Evolutionary conservation across 2,888 invertebrate species (phyloP), one percentile per base, ranked within the genome.

Genomic region (Coecobrya sp.): DNA sequence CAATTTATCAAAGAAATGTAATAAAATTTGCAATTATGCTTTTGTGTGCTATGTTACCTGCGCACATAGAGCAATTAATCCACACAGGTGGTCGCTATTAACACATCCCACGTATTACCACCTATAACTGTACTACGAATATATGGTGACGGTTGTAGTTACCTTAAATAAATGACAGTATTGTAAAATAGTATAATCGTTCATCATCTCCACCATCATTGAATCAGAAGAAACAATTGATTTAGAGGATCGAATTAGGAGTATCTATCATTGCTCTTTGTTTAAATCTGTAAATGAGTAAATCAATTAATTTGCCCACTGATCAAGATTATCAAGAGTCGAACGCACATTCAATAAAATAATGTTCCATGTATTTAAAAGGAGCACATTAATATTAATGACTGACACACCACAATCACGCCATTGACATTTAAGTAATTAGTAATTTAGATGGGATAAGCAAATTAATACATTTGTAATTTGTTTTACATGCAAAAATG

Each of bases 391-490:
- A 10, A 62, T 19, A 22, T 62, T 25, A 62, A 62, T 62, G 62
- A 11, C 62, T 22, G 3, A 62, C 62, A 8, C 62, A 8, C 22
- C 62, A 10, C 36, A 36, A 36, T 2, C 3, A 7, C 1, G 25
- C 1, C 19, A 36, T 3, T 70, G 70, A 70, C 70, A 70, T 36
- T 36, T 68, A 13, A 70, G 36, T 70, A 36, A 70, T 70, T 70
- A 70, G 70, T 68, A 65, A 68, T 27, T 68, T 68, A 65, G n/a
- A 16, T 11, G 3, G 5, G 2, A 59, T n/a, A 59, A 42, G 22
- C 70, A 73, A 62, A 73, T 73, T 73, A 73, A 36, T 42, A 19
- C 19, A 76, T 49, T 76, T 49, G 49, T 49, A 68, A 36, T 49
- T 25, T 16, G 76, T 30, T 68, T 13, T 36, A 1, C 0, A 25